These are phyloP conservation scores for Litoditis marina DNA, from an alignment of 2,888 invertebrate genomes.

Conservation along the genomic window DNA sequence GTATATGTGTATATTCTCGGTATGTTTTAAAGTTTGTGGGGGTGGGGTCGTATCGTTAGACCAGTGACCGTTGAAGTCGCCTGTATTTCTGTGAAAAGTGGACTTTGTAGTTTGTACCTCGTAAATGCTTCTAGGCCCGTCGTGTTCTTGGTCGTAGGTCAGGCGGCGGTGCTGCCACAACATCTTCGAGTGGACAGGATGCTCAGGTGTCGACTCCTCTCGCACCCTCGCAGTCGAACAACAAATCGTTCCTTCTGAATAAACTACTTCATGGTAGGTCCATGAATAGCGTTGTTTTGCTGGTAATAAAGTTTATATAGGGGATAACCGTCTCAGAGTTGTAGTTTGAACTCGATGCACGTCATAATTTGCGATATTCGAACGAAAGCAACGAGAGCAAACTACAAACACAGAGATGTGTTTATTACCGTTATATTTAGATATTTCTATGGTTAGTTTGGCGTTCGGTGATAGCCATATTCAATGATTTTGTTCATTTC, in stretches of 20 bases:
- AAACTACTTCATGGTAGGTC: slow-evolving; percentile 30
- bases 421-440: background rate
- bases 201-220: background rate
- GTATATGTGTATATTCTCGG: too few species aligned
- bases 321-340: background rate
- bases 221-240: slow-evolving; percentile 17
- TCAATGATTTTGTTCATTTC: background rate
- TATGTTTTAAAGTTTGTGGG: background rate
- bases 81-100: background rate
- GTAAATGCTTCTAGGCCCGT: slow-evolving; percentile 8
- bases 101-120: too few species aligned
- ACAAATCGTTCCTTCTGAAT: slow-evolving; percentile 35
- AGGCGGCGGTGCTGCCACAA: slow-evolving; percentile 1
- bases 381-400: too few species aligned
- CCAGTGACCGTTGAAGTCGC: background rate
- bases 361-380: too few species aligned
- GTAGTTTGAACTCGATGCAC: too few species aligned
- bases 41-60: too few species aligned
- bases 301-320: background rate
- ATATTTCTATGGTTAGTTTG: too few species aligned
- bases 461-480: too few species aligned
- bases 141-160: slow-evolving; percentile 13
- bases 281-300: background rate
- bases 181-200: background rate
- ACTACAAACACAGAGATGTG: too few species aligned